Base-by-base conservation (phyloP, 35 echinoderm and acorn worm genomes). In the Heliocidaris erythrogramma region DNA sequence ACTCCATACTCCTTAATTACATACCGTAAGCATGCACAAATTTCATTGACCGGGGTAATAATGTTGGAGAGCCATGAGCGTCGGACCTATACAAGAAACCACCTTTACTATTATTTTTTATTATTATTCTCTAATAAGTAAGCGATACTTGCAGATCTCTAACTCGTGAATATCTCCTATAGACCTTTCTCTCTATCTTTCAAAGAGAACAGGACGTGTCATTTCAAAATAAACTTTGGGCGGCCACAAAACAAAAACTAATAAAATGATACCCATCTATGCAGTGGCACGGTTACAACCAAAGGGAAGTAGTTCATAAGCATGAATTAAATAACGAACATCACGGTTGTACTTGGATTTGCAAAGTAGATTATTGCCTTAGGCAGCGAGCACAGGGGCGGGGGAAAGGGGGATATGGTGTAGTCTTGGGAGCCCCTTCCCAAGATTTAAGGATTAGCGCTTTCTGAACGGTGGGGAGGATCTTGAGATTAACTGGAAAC, bases 281-380 rank as follows among this genome's bases (percentile, higher is more conserved):
- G 87, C 87, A 89, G 47, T 32, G 87, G 47, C 87, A 89, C 7
- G 47, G 17, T 32, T 47, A 13, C 32, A 47, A 48, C 47, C 14
- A 5, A 89, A 14, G 47, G 87, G 87, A 89, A 89, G 87, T 89
- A 89, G 31, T 89, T 89, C 87, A 89, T 89, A 24, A 89, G 30
- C 12, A 47, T 89, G 87, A 32, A 89, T 89, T 89, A 89, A 78
- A 78, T 78, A 78, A n/a, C 27, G 65, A 78, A 78, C 27, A 78
- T 78, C 65, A 78, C 65, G 65, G 65, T 78, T 27, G 21, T 78
- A n/a, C 65, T 78, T 78, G 65, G 65, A 78, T 78, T 78, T 78
- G 65, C 65, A 27, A 78, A 78, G 65, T 78, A 78, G 65, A 21
- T 7, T 78, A 78, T 78, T 78, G 65, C 65, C 65, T 78, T 78